Conservation (phyloP, 2,797 vertebrate genomes). For the Microctenopoma steveboyesi region DNA sequence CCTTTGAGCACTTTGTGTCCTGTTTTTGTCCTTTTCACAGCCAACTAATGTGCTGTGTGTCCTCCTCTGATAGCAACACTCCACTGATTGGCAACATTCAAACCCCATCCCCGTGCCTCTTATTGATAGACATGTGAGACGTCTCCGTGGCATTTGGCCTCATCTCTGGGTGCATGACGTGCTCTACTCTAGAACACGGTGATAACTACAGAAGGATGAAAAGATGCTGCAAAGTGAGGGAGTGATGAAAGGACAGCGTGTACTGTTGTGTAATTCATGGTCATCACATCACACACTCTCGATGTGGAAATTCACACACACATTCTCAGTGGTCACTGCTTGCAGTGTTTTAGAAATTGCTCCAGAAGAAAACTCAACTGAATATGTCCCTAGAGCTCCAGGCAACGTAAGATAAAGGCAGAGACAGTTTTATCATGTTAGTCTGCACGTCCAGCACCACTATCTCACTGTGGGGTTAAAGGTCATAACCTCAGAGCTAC, state of each 20-base stretch:
- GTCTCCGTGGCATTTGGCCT: slow-evolving; percentile 39
- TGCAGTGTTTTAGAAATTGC: slow-evolving; percentile 4
- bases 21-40: slow-evolving; percentile 25
- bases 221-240: slow-evolving; percentile 15
- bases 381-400: not conserved
- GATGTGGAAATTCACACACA: not conserved
- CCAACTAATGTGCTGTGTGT: not conserved
- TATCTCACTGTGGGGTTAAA: slow-evolving; percentile 44
- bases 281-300: slow-evolving; percentile 1
- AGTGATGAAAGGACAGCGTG: slow-evolving; percentile 28
- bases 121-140: slow-evolving; percentile 33
- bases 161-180: slow-evolving; percentile 50
- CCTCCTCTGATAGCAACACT: slow-evolving; percentile 19
- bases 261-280: slow-evolving; percentile 19
- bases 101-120: slow-evolving; percentile 25
- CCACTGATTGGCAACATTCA: slow-evolving; percentile 22
- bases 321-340: not conserved
- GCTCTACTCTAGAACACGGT: slow-evolving; percentile 34
- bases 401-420: slow-evolving; percentile 8
- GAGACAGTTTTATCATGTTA: slow-evolving; percentile 29
- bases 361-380: not conserved
- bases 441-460: slow-evolving; percentile 1
- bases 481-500: slow-evolving; percentile 39
- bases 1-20: slow-evolving; percentile 2
- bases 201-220: slow-evolving; percentile 48